Conservation (phyloP, 2,113 vertebrate species). For the Cricetomys ansorgei region DNA sequence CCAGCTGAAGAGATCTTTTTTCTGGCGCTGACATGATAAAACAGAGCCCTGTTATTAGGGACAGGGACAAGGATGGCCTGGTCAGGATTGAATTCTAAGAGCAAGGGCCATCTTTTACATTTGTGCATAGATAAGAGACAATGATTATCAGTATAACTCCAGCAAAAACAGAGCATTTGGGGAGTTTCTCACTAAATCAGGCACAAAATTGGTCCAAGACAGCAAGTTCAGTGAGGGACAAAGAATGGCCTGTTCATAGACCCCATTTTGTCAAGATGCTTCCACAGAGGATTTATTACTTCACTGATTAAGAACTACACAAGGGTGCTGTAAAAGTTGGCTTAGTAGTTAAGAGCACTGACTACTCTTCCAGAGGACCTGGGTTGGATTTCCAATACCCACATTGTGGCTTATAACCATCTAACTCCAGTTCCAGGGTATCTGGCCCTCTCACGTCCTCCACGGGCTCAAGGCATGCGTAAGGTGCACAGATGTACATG, state of each 20-base stretch:
- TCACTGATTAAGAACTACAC: not conserved
- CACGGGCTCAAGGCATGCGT: not conserved
- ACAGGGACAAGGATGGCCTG: fast-evolving
- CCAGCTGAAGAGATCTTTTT: not conserved
- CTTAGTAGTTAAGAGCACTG: not conserved
- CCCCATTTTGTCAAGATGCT: too few relatives aligned
- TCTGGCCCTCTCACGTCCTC: not conserved
- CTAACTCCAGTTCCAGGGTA: not conserved
- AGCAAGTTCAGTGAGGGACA: not conserved
- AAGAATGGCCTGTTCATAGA: not conserved
- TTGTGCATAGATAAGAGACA: not conserved
- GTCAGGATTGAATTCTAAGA: not conserved
- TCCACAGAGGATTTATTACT: too few relatives aligned
- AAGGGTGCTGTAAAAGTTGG: not conserved
- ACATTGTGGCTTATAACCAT: not conserved
- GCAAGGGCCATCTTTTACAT: not conserved
- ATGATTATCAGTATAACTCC: not conserved
- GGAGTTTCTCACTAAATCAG: not conserved
- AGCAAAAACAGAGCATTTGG: not conserved
- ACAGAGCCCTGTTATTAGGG: not conserved
- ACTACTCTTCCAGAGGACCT: not conserved
- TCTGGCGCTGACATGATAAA: not conserved
- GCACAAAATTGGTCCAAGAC: not conserved
- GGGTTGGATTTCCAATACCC: not conserved
- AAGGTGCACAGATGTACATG: not conserved